A percentile compares a stretch with the other conserved stretches of the same genome.
phyloP scores from a whole-genome alignment of 1,140 invertebrate genomes.

The Chironomus tepperi region DNA sequence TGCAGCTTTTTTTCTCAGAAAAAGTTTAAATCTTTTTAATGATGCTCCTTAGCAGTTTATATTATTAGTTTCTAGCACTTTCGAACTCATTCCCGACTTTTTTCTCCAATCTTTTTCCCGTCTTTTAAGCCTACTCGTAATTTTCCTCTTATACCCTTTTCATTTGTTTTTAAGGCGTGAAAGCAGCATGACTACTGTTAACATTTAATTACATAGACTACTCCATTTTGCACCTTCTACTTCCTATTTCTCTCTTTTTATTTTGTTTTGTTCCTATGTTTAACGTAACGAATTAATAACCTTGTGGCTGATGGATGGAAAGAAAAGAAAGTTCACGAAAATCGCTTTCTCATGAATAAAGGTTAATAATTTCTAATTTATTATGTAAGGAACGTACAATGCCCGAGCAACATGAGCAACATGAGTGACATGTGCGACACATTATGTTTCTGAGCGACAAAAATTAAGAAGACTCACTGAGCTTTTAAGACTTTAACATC shows the following conservation, averaged over 20 bases:
- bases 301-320: not conserved
- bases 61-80: not conserved
- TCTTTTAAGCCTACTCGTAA: not conserved
- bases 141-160: not conserved
- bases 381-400: too few species aligned
- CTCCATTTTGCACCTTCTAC: not conserved
- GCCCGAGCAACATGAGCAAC: too few species aligned
- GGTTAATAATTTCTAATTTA: too few species aligned
- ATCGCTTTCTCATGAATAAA: not conserved
- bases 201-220: not conserved
- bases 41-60: not conserved
- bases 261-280: not conserved
- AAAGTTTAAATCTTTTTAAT: slow-evolving; percentile 1
- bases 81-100: not conserved
- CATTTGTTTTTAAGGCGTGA: slow-evolving; percentile 1
- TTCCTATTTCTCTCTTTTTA: not conserved
- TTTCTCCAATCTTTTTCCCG: not conserved
- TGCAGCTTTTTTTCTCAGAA: not conserved
- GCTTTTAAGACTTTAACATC: too few species aligned
- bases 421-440: too few species aligned
- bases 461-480: too few species aligned
- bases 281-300: slow-evolving; percentile 2
- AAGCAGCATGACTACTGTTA: slow-evolving; percentile 5
- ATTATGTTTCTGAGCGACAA: too few species aligned
- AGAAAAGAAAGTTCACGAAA: not conserved